Evolutionary conservation across 2,113 vertebrate genomes (phyloP).

Genomic region (Sebastes schlegelii): DNA sequence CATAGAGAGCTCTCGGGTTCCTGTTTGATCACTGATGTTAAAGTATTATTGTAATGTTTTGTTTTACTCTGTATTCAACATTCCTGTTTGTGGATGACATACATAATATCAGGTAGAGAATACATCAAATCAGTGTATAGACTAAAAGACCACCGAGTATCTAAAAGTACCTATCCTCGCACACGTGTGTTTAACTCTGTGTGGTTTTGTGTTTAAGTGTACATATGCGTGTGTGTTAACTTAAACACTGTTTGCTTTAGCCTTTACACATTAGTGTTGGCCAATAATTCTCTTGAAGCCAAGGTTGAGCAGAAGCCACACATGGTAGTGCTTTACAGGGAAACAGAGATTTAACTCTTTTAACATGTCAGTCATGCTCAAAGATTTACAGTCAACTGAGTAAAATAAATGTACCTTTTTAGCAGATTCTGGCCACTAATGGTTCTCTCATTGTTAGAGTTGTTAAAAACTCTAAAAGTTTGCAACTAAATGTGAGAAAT

Average conservation of each 20-base stretch:
- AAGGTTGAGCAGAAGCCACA: conserved; percentile 55
- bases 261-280: conserved; percentile 58
- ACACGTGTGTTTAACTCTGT: neutral
- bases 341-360: conserved; percentile 51
- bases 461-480: neutral
- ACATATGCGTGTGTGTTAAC: conserved; percentile 11
- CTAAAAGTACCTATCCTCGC: neutral
- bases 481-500: neutral
- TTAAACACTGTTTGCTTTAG: conserved; percentile 56
- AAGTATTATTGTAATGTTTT: neutral
- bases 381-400: conserved; percentile 46
- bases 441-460: neutral
- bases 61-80: neutral
- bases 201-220: conserved; percentile 23
- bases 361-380: conserved; percentile 32
- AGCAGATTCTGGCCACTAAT: neutral
- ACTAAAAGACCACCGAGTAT: neutral
- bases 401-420: conserved; percentile 27
- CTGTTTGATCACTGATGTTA: neutral
- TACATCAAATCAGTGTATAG: neutral
- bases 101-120: neutral
- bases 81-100: neutral
- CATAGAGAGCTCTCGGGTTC: neutral
- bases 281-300: conserved; percentile 48
- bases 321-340: conserved; percentile 54